Evolutionary conservation across 2,113 vertebrate genomes (phyloP).

Genomic region (Brachypteracias leptosomus): DNA sequence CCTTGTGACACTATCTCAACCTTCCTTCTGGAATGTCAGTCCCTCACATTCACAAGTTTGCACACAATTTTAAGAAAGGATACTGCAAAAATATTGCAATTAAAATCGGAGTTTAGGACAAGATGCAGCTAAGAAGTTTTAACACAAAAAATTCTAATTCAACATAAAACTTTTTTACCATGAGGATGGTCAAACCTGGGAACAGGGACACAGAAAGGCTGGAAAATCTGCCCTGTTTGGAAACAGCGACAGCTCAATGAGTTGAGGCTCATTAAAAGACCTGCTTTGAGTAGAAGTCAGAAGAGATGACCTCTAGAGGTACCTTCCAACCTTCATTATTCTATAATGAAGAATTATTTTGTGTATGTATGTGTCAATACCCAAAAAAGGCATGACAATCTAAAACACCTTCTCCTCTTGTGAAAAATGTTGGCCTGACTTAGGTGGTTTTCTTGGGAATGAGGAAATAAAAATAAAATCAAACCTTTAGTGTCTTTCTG

Average conservation of each 20-base stretch:
- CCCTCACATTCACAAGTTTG: neutral
- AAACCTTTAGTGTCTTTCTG: neutral
- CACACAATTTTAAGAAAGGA: neutral
- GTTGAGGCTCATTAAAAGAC: neutral
- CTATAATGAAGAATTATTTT: neutral
- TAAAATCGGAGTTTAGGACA: neutral
- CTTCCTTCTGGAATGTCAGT: neutral
- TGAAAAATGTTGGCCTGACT: neutral
- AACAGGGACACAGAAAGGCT: neutral
- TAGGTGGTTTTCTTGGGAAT: neutral
- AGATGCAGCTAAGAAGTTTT: neutral
- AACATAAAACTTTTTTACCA: neutral
- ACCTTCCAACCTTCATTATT: neutral
- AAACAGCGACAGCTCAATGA: fast-evolving
- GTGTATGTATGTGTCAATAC: neutral
- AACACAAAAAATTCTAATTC: neutral
- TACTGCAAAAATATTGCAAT: neutral
- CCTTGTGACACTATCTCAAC: neutral
- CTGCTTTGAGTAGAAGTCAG: neutral
- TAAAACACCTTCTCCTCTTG: neutral
- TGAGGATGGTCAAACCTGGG: neutral
- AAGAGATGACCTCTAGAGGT: neutral
- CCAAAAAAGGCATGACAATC: neutral
- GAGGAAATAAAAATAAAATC: neutral
- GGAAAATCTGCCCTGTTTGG: neutral